A percentile compares a stretch with the other conserved stretches of the same genome.
phyloP scores from a whole-genome alignment of 2,113 vertebrate genomes.

The Hiodon tergisus region DNA sequence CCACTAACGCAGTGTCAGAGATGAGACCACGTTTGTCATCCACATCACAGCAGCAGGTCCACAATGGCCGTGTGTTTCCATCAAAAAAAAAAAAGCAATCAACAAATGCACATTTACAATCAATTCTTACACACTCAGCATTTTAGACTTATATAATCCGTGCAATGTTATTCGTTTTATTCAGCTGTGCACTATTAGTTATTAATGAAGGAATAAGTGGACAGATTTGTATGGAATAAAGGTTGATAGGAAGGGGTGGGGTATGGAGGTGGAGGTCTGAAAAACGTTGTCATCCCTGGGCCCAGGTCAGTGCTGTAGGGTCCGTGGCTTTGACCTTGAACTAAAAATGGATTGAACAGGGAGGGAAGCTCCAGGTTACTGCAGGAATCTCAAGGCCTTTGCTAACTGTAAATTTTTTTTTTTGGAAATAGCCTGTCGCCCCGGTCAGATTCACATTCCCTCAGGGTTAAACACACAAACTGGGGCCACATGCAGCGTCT shows the following conservation, averaged over 20 bases:
- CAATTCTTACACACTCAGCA: background rate
- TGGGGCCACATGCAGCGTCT: constrained; percentile 32
- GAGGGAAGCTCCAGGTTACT: constrained; percentile 50
- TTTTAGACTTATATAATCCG: background rate
- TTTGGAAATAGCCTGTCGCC: constrained; percentile 48
- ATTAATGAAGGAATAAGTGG: background rate
- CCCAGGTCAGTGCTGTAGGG: constrained; percentile 11
- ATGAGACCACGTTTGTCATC: background rate
- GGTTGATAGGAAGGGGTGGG: too few species aligned
- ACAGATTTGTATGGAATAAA: background rate
- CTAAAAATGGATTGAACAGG: constrained; percentile 66
- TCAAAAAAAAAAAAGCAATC: background rate
- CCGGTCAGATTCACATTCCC: constrained; percentile 44
- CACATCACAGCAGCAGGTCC: background rate
- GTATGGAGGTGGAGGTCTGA: background rate
- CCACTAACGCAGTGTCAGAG: background rate
- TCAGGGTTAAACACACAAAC: constrained; percentile 55
- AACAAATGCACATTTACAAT: background rate
- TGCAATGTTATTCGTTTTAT: background rate
- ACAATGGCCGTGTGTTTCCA: background rate
- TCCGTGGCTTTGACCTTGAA: constrained; percentile 42
- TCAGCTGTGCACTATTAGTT: constrained; percentile 1
- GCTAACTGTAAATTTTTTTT: constrained; percentile 49
- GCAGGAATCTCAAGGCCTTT: constrained; percentile 60
- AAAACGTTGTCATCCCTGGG: background rate